phyloP scores from a whole-genome alignment of 35 echinoderm and acorn worm genomes.

The Ptychodera flava region DNA sequence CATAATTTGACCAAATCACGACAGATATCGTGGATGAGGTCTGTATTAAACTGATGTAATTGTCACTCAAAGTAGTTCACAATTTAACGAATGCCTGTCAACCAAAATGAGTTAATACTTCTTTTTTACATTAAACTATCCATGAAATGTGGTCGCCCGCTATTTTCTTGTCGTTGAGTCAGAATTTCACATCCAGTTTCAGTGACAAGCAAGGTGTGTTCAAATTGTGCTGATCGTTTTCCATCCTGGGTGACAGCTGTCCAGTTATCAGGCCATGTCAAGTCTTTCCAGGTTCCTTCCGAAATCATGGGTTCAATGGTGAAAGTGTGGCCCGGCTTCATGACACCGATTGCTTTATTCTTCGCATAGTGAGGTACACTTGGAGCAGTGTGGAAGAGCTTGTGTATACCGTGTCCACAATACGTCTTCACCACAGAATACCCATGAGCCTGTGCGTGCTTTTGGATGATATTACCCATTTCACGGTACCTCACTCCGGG shows the following conservation, averaged over 20 bases:
- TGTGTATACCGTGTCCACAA: constrained; percentile 95
- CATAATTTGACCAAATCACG: too few relatives aligned
- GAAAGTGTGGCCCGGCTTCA: constrained; percentile 95
- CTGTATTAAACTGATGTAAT: too few relatives aligned
- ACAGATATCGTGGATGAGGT: too few relatives aligned
- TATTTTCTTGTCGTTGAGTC: constrained; percentile 49
- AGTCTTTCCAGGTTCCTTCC: constrained; percentile 81
- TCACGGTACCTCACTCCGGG: constrained; percentile 90
- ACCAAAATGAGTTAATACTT: too few relatives aligned
- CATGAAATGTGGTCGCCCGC: constrained; percentile 79
- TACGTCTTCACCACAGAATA: constrained; percentile 87
- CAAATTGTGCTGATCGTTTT: constrained; percentile 96
- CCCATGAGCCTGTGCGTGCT: constrained; percentile 76
- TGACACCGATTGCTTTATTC: constrained; percentile 94
- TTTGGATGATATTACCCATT: constrained; percentile 79
- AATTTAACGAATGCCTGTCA: too few relatives aligned
- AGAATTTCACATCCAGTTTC: constrained; percentile 88
- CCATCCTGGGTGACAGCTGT: constrained; percentile 91
- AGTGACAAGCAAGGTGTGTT: constrained; percentile 89
- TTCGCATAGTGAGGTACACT: constrained; percentile 96
- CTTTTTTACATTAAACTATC: too few relatives aligned
- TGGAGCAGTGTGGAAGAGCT: constrained; percentile 94
- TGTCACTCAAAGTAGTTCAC: too few relatives aligned
- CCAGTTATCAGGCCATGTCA: constrained; percentile 94
- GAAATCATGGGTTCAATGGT: constrained; percentile 99